Evolutionary conservation across 2,888 invertebrate genomes (phyloP).

Genomic region (Gasteruption jaculator): DNA sequence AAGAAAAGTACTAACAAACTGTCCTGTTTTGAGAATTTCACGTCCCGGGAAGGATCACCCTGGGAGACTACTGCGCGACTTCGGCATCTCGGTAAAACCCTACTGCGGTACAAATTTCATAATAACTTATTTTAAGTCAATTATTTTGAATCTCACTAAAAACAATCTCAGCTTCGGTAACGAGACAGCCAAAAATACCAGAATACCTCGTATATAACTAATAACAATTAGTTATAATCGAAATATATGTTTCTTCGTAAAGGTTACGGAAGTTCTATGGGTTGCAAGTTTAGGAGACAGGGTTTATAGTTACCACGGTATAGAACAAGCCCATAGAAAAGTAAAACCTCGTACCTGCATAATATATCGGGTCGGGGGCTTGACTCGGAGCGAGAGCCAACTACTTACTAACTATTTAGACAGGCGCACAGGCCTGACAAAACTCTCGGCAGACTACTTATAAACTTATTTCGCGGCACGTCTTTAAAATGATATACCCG

Average conservation of each 20-base stretch:
- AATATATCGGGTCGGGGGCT: conserved; percentile 37
- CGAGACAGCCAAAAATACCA: background rate
- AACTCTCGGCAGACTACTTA: conserved; percentile 45
- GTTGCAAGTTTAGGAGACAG: conserved; percentile 20
- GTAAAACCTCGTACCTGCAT: conserved; percentile 29
- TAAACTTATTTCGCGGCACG: conserved; percentile 46
- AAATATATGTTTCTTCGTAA: conserved; percentile 36
- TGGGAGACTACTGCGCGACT: no score
- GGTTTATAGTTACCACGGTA: conserved; percentile 20
- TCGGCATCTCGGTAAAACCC: no score
- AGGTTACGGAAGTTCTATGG: conserved; percentile 34
- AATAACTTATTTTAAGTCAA: no score
- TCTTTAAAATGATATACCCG: conserved; percentile 45
- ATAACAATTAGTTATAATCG: conserved; percentile 12
- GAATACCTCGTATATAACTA: conserved; percentile 6
- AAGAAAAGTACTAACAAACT: no score
- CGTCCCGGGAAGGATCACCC: no score
- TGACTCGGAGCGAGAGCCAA: conserved; percentile 39
- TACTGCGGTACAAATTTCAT: no score
- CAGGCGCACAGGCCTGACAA: conserved; percentile 38
- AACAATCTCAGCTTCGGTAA: no score
- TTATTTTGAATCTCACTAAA: no score
- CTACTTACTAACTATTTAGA: conserved; percentile 47
- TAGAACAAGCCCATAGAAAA: conserved; percentile 15
- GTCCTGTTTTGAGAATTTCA: no score